Evolutionary conservation across 2,113 vertebrate species (phyloP).

Genomic region (Gadus macrocephalus): DNA sequence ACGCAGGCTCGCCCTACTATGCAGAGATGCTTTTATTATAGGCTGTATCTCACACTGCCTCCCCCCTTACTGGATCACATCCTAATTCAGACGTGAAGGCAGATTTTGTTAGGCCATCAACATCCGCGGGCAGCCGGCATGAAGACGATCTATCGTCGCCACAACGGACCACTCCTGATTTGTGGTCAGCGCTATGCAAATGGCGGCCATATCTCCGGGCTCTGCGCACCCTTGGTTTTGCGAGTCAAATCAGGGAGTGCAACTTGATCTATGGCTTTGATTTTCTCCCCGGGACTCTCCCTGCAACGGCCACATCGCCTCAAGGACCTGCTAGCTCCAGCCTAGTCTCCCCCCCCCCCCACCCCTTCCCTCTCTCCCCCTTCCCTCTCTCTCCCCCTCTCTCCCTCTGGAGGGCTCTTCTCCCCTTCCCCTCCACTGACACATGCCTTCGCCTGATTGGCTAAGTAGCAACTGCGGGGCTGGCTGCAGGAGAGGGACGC

Average conservation of each 20-base stretch:
- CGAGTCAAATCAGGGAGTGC: slow-evolving; percentile 24
- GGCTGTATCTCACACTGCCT: too few relatives aligned
- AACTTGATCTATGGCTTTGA: slow-evolving; percentile 34
- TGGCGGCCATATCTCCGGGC: slow-evolving; percentile 26
- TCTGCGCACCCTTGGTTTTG: slow-evolving; percentile 33
- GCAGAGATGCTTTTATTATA: too few relatives aligned
- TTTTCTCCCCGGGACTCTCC: slow-evolving; percentile 30
- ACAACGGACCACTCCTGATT: slow-evolving; percentile 15
- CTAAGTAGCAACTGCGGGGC: slow-evolving; percentile 31
- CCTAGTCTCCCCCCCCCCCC: neutral
- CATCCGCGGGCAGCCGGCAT: too few relatives aligned
- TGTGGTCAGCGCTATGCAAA: slow-evolving; percentile 42
- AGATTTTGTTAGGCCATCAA: too few relatives aligned
- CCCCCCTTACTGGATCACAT: too few relatives aligned
- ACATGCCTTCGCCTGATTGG: slow-evolving; percentile 26
- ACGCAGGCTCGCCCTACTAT: too few relatives aligned
- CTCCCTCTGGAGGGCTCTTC: neutral
- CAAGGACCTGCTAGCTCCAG: neutral
- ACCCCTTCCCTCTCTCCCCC: neutral
- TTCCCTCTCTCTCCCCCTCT: neutral
- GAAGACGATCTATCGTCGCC: too few relatives aligned
- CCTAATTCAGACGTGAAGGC: too few relatives aligned
- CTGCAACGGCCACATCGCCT: slow-evolving; percentile 10
- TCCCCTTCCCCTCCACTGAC: slow-evolving; percentile 1
- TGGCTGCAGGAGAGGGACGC: slow-evolving; percentile 24